Evolutionary conservation across 2,113 vertebrate species (phyloP).

Genomic region (Seriola aureovittata): DNA sequence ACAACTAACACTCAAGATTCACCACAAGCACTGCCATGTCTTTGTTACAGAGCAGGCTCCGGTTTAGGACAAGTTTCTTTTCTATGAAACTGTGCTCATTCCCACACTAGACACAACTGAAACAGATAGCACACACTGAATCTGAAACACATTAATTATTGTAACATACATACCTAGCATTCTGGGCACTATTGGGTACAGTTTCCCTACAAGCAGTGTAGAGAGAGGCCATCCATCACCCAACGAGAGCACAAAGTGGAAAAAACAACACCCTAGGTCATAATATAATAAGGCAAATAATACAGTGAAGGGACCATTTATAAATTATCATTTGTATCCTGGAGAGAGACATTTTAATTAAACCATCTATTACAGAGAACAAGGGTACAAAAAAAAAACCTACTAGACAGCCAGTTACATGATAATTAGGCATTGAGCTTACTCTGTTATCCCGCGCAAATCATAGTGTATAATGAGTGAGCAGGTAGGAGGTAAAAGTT

Average conservation of each 20-base stretch:
- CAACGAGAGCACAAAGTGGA: slow-evolving; percentile 77
- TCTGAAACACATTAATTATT: background rate
- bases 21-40: background rate
- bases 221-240: slow-evolving; percentile 71
- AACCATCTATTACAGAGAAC: slow-evolving; percentile 39
- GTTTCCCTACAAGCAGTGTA: slow-evolving; percentile 75
- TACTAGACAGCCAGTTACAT: slow-evolving; percentile 23
- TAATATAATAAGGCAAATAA: slow-evolving; percentile 54
- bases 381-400: slow-evolving; percentile 2
- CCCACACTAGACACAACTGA: background rate
- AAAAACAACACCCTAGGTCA: slow-evolving; percentile 72
- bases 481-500: slow-evolving; percentile 13
- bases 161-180: slow-evolving; percentile 77
- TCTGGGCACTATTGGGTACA: slow-evolving; percentile 80
- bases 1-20: background rate
- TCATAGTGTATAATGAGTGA: background rate
- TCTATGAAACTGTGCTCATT: background rate
- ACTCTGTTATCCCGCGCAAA: slow-evolving; percentile 24
- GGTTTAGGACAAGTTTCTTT: background rate
- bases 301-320: slow-evolving; percentile 12
- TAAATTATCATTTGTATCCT: slow-evolving; percentile 21
- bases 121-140: background rate
- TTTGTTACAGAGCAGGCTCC: background rate
- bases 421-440: slow-evolving; percentile 40
- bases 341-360: slow-evolving; percentile 50